Evolutionary conservation across 2,113 vertebrate genomes (phyloP).

Genomic region (Clarias batrachus): DNA sequence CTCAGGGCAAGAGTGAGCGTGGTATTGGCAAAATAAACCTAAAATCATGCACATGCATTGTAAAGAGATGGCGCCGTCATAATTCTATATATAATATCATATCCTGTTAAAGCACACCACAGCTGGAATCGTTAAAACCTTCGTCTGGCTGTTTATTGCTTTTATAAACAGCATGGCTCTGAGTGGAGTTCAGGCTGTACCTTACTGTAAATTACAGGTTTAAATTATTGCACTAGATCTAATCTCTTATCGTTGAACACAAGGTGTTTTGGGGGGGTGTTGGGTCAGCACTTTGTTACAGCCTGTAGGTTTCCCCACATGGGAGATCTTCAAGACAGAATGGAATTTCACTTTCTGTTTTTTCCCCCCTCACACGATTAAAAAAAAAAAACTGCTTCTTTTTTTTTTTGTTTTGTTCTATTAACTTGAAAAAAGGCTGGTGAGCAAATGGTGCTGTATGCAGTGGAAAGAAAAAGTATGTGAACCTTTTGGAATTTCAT

Average conservation of each 20-base stretch:
- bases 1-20: not conserved
- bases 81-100: not conserved
- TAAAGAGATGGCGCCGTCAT: not conserved
- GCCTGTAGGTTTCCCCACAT: not conserved
- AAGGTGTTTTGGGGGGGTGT: too few species aligned
- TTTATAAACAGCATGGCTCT: not conserved
- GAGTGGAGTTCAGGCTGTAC: not conserved
- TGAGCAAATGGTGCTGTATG: not conserved
- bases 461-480: too few species aligned
- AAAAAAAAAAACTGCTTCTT: not conserved
- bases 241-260: not conserved
- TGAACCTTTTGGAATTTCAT: too few species aligned
- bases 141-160: too few species aligned
- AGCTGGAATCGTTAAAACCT: not conserved
- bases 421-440: not conserved
- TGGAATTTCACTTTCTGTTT: too few species aligned
- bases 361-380: not conserved
- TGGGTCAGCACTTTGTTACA: not conserved
- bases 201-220: not conserved
- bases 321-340: not conserved
- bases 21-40: not conserved
- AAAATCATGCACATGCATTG: not conserved
- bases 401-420: not conserved
- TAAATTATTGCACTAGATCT: not conserved
- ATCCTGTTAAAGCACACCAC: not conserved